Evolutionary conservation across 1,140 invertebrate species (phyloP).

Genomic region (Drosophila watanabei): DNA sequence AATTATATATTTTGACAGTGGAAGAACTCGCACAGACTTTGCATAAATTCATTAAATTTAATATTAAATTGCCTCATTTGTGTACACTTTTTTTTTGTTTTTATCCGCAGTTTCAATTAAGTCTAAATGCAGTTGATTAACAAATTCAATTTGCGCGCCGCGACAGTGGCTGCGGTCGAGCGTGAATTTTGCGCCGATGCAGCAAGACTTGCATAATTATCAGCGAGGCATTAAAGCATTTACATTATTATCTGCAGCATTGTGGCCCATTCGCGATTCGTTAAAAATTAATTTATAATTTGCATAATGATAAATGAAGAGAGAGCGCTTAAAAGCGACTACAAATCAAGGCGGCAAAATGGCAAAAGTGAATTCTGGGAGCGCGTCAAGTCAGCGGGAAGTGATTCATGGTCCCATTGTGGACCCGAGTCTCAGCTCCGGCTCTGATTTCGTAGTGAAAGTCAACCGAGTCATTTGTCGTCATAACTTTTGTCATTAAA

Average conservation of each 20-base stretch:
- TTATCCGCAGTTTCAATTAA: slow-evolving; percentile 61
- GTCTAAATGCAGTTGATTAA: slow-evolving; percentile 76
- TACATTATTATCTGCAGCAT: slow-evolving; percentile 63
- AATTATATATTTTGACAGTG: background rate
- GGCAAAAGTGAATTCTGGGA: slow-evolving; percentile 55
- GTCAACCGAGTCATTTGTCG: slow-evolving; percentile 80
- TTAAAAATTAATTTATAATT: slow-evolving; percentile 74
- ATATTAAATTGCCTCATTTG: slow-evolving; percentile 25
- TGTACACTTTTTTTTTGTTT: slow-evolving; percentile 1
- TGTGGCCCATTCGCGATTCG: slow-evolving; percentile 18
- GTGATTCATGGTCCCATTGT: slow-evolving; percentile 77
- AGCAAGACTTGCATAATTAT: slow-evolving; percentile 58
- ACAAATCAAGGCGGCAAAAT: slow-evolving; percentile 55
- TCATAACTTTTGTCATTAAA: slow-evolving; percentile 82
- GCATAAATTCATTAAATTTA: slow-evolving; percentile 42
- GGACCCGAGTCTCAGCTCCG: slow-evolving; percentile 12
- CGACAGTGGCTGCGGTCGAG: slow-evolving; percentile 14
- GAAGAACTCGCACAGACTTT: slow-evolving; percentile 9
- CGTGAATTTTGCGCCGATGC: slow-evolving; percentile 39
- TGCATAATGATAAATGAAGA: slow-evolving; percentile 72
- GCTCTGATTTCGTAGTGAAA: slow-evolving; percentile 78
- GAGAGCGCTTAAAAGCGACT: slow-evolving; percentile 37
- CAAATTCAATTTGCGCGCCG: slow-evolving; percentile 63
- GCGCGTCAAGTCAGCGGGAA: slow-evolving; percentile 55
- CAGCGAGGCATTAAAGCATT: slow-evolving; percentile 44